A percentile compares a stretch with the other conserved stretches of the same genome.
Evolutionary conservation across 2,113 vertebrate species (phyloP).

Genomic region (Taxidea taxus): DNA sequence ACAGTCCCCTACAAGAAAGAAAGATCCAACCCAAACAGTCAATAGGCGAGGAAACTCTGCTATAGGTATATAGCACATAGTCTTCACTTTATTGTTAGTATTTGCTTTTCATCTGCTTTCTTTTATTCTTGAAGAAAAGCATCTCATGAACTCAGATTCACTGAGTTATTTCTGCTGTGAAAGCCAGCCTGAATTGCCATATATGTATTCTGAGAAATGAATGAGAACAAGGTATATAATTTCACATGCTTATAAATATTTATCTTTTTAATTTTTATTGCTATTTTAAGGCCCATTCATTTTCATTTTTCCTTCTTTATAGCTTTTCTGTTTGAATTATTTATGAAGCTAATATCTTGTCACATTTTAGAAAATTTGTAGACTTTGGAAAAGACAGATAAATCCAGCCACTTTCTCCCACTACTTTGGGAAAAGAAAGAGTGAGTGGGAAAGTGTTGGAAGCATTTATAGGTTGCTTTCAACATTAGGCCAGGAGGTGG

Average conservation of each 20-base stretch:
- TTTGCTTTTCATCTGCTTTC: conserved; percentile 25
- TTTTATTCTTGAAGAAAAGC: neutral
- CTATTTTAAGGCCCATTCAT: neutral
- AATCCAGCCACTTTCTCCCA: neutral
- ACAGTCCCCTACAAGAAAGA: neutral
- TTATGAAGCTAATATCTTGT: neutral
- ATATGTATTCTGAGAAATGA: neutral
- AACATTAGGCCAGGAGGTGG: neutral
- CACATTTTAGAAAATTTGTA: neutral
- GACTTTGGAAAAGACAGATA: neutral
- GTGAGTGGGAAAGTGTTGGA: neutral
- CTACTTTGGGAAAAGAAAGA: neutral
- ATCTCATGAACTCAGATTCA: neutral
- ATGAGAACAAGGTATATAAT: neutral
- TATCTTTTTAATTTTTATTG: conserved; percentile 29
- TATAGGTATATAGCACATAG: neutral
- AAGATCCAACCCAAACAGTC: neutral
- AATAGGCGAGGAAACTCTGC: neutral
- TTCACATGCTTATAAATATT: neutral
- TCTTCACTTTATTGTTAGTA: neutral
- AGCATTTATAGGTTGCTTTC: neutral
- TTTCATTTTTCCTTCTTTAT: neutral
- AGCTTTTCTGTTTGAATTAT: neutral
- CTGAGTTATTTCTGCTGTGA: neutral
- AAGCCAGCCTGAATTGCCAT: neutral